Base-by-base conservation (phyloP, 2,888 invertebrate species). In the Mamestra brassicae region DNA sequence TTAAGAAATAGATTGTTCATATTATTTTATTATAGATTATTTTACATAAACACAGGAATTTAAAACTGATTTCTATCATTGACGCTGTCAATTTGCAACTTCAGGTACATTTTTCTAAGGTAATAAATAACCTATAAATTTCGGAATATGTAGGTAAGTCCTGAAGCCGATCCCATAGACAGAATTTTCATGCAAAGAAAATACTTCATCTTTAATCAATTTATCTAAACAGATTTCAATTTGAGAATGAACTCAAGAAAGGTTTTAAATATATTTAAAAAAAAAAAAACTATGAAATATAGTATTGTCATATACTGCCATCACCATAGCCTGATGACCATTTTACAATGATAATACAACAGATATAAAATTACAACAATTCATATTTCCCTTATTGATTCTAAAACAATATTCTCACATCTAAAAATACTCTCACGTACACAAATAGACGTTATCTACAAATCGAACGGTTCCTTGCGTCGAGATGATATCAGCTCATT, bases 401-500 rank as follows among this genome's bases (percentile, higher is more conserved):
- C 4, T 11, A 5, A 17, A 58, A 60, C 13, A 60, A 57, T 0
- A 38, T 45, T 17, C 17, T 61, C 17, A 71, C 13, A 38, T 72
- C 71, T 74, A 78, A 76, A 74, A 78, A 73, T 73, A 74, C 65
- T 82, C 55, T 71, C 74, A 75, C 74, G 47, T 62, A 71, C 61
- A 71, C 78, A 79, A 78, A 80, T 54, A 77, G 58, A 68, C 57
- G 58, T 79, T 85, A 86, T 78, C 85, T 71, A 74, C 54, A 70
- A 74, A 83, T 86, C 79, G 84, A 76, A 77, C 74, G 45, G 72
- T 80, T 82, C 74, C 80, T 83, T 71, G 73, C 74, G 76, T 80
- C 64, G 78, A 84, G 86, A 80, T 81, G 85, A 76, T 91, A 91
- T 88, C 88, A 83, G 75, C 78, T 77, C 87, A 92, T 90, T 90